These are phyloP conservation scores for Philopotamus ludificatus DNA, from an alignment of 1,140 invertebrate species.

Conservation along the genomic window DNA sequence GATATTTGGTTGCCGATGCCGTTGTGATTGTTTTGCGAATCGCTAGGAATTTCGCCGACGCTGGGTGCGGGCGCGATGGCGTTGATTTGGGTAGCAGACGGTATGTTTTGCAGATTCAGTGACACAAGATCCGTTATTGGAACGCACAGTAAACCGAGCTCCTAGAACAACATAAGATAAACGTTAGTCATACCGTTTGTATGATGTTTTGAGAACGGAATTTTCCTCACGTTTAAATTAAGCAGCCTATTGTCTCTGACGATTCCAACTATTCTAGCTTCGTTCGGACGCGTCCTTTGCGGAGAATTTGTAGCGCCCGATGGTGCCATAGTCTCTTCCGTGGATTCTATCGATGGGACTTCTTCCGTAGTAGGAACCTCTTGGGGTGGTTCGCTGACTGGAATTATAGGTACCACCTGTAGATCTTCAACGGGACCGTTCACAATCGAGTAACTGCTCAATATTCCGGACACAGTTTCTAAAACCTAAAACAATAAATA, in stretches of 20 bases:
- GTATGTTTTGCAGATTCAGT: conserved; percentile 33
- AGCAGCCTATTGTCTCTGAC: conserved; percentile 46
- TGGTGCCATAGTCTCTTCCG: background rate
- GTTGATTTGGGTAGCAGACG: conserved; percentile 36
- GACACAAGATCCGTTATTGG: conserved; percentile 49
- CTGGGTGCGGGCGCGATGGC: conserved; percentile 22
- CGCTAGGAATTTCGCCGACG: conserved; percentile 33
- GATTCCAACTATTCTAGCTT: conserved; percentile 24
- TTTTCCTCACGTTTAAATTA: conserved; percentile 45
- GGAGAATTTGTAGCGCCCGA: background rate
- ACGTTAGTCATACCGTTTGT: background rate
- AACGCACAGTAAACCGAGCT: conserved; percentile 51
- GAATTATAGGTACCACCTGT: conserved; percentile 52
- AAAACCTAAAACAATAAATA: conserved; percentile 46
- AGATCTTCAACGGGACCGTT: conserved; percentile 50
- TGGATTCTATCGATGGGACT: background rate
- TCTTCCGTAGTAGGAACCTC: background rate
- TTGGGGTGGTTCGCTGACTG: conserved; percentile 43
- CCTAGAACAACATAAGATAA: conserved; percentile 44
- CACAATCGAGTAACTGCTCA: conserved; percentile 48
- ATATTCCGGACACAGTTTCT: conserved; percentile 53
- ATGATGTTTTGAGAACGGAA: conserved; percentile 3
- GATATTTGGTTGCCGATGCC: conserved; percentile 46
- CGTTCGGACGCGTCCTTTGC: conserved; percentile 23
- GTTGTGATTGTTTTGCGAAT: conserved; percentile 24